Conservation (phyloP, 2,888 invertebrate genomes). For the Athetis lepigone region DNA sequence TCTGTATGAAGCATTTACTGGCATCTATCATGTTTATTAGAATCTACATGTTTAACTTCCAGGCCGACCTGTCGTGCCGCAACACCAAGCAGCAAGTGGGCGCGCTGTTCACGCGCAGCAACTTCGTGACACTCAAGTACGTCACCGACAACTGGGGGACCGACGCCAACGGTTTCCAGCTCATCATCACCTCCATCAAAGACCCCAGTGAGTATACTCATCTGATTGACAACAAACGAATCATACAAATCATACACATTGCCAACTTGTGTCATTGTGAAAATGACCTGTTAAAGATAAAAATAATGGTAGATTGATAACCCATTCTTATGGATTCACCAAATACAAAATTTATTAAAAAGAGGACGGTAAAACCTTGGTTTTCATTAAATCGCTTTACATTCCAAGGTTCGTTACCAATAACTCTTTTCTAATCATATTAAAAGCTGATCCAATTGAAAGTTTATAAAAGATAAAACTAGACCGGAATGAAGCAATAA, state of each 20-base stretch:
- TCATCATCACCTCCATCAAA: slow-evolving; percentile 98
- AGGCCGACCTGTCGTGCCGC: slow-evolving; percentile 97
- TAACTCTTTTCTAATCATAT: background rate
- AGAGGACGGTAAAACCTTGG: background rate
- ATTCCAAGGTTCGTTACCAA: background rate
- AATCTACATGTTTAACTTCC: slow-evolving; percentile 72
- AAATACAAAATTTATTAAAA: background rate
- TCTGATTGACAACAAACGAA: slow-evolving; percentile 12
- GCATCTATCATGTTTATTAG: background rate
- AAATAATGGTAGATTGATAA: background rate
- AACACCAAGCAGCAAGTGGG: slow-evolving; percentile 97
- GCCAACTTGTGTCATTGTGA: too few species aligned
- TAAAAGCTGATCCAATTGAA: slow-evolving; percentile 22
- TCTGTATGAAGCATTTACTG: background rate
- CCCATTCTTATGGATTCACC: background rate
- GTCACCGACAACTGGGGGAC: slow-evolving; percentile 98
- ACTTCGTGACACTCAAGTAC: slow-evolving; percentile 98
- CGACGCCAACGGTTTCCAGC: slow-evolving; percentile 97
- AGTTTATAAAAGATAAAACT: slow-evolving; percentile 41
- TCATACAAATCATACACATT: too few species aligned
- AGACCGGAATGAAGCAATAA: slow-evolving; percentile 68
- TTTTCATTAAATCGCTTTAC: background rate
- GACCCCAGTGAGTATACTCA: slow-evolving; percentile 95
- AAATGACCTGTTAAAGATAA: too few species aligned
- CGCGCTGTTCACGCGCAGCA: slow-evolving; percentile 97